Evolutionary conservation across 1,140 invertebrate species (phyloP), one percentile per base, ranked within the genome.

Genomic region (Tetramorium alpestre): DNA sequence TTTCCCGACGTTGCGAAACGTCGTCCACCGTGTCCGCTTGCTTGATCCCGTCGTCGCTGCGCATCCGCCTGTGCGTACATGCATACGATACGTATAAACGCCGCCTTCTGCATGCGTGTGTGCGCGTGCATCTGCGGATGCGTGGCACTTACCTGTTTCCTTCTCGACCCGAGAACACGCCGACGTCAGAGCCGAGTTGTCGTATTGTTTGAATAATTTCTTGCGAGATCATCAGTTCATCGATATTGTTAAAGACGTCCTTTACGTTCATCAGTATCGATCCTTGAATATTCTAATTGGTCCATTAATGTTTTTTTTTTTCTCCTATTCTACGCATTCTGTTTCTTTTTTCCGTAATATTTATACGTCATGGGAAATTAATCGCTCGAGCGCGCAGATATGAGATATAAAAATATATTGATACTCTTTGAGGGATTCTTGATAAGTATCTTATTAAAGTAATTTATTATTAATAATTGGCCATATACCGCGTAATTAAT

Each of bases 61-160:
- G 60, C 60, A 64, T 67, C 18, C 64, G 38, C n/a, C 7, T 25
- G 22, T 25, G 65, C 7, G 22, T 25, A 33, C 7, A 33, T 33
- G 2, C 28, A 2, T 33, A 33, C 28, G 22, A 22, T 22, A 2
- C 2, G 2, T 33, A 33, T 33, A 33, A 33, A 33, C 28, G 28
- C 28, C 28, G 28, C 33, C 33, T 33, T 3, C 33, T 33, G 33
- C 33, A 6, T 47, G n/a, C n/a, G 65, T 25, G 41, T 67, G 38
- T 10, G 38, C 1, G 64, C 4, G 38, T 8, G 0, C 22, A 25
- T 69, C 41, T 13, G 49, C 62, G 69, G 80, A 56, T 47, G 54
- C 51, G 54, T 22, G 22, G 75, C 33, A 88, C 56, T 88, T 87
- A 76, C 51, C 51, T 88, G 78, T 56, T 86, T 78, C 82, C 80